Base-by-base conservation (phyloP, 2,888 invertebrate species). In the Notodonta ziczac region DNA sequence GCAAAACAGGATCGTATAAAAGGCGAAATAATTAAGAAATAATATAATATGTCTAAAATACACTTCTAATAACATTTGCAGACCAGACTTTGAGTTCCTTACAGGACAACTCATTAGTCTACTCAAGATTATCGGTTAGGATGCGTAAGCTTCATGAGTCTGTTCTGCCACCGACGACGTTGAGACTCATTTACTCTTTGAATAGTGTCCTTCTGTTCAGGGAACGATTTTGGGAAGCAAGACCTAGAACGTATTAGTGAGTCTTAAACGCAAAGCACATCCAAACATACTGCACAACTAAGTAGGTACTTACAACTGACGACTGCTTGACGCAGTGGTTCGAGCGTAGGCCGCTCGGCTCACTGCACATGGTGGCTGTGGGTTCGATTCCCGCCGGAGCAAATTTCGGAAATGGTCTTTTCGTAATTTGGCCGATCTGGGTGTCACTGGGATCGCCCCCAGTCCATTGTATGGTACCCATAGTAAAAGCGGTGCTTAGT, bases 101-200 rank as follows among this genome's bases (percentile, higher is more conserved):
- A 12, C 42, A 13, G 50, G 56, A 32, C 46, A 5, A 39, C 12
- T 32, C 52, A 52, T 6, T 5, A 14, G 14, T n/a, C n/a, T 52
- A 52, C 24, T 13, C 5, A 46, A n/a, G 13, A n/a, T 4, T n/a
- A 16, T 16, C 54, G 35, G 14, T 65, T 65, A 2, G 76, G 72
- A 39, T 77, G 70, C 13, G 89, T 69, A 1, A 91, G 79, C 67
- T 80, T 87, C 56, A 68, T 73, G 0, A 91, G 79, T 48, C 91
- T 79, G 16, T 77, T 83, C 63, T 82, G 83, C 91, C 91, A 92
- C n/a, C 89, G 86, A 5, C 79, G 82, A 0, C 84, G 84, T 69
- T 92, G 91, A 0, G 72, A 77, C 35, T 85, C 84, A 63, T 85
- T 90, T 65, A 89, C 86, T 0, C 78, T 80, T 12, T 70, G 78